phyloP scores from a whole-genome alignment of 2,888 invertebrate genomes.

The Cheilosia vernalis region DNA sequence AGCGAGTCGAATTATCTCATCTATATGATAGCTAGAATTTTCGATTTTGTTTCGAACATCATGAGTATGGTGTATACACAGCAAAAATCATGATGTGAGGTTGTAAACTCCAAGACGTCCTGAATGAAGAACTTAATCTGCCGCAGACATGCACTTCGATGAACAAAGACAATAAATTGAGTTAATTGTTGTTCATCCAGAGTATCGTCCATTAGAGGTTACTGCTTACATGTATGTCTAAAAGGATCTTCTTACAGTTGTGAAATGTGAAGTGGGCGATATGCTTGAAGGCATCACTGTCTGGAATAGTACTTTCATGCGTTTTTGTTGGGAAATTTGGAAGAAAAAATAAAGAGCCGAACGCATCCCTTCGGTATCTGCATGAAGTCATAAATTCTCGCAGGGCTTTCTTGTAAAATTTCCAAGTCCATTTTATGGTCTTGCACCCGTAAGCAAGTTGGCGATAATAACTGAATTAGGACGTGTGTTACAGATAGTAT shows the following conservation, averaged over 20 bases:
- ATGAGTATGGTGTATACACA: constrained; percentile 15
- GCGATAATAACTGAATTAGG: constrained; percentile 75
- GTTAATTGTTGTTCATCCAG: constrained; percentile 65
- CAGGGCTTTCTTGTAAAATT: constrained; percentile 64
- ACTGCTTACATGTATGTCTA: background rate
- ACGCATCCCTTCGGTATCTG: constrained; percentile 24
- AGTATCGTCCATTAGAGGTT: constrained; percentile 4
- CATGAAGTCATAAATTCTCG: constrained; percentile 55
- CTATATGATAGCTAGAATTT: constrained; percentile 44
- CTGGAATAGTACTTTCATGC: constrained; percentile 41
- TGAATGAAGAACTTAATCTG: constrained; percentile 71
- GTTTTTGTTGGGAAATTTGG: constrained; percentile 25
- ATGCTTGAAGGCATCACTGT: constrained; percentile 34
- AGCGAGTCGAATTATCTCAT: constrained; percentile 54
- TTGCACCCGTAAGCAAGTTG: constrained; percentile 72
- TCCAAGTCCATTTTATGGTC: constrained; percentile 71
- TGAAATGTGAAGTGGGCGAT: constrained; percentile 20
- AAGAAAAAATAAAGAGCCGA: constrained; percentile 12
- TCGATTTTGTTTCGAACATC: constrained; percentile 31
- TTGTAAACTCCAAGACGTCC: constrained; percentile 48
- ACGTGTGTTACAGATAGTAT: constrained; percentile 71
- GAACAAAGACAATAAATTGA: constrained; percentile 72
- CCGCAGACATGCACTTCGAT: constrained; percentile 72
- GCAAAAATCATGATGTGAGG: constrained; percentile 56
- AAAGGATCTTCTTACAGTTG: constrained; percentile 40